phyloP scores from a whole-genome alignment of 2,113 vertebrate species.

The Nematolebias whitei region DNA sequence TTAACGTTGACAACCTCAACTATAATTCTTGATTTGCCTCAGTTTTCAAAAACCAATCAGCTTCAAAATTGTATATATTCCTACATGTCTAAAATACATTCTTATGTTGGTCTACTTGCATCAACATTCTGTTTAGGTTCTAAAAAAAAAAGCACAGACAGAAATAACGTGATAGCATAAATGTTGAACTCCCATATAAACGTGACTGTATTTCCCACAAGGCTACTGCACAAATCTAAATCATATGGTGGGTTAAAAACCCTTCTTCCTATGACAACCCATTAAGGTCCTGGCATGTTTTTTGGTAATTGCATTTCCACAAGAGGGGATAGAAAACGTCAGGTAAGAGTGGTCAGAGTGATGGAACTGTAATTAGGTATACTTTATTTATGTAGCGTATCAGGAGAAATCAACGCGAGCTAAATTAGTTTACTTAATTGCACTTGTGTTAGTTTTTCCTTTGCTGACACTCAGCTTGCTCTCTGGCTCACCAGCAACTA shows the following conservation, averaged over 20 bases:
- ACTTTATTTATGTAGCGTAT: neutral
- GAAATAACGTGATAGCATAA: neutral
- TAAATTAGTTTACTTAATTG: slow-evolving; percentile 2
- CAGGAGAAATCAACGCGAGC: slow-evolving; percentile 6
- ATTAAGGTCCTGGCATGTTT: slow-evolving; percentile 7
- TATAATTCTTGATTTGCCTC: neutral
- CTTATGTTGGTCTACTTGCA: neutral
- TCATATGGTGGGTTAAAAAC: slow-evolving; percentile 1
- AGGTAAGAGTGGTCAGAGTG: slow-evolving; percentile 2
- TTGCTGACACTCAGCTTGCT: neutral
- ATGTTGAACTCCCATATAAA: neutral
- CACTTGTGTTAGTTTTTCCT: neutral
- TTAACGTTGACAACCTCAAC: neutral
- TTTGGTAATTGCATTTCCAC: slow-evolving; percentile 3
- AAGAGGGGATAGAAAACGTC: neutral
- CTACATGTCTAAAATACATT: neutral
- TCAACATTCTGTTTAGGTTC: neutral
- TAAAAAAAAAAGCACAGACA: neutral
- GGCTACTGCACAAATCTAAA: neutral
- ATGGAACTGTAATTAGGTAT: neutral
- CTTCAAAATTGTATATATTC: neutral
- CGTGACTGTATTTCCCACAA: neutral
- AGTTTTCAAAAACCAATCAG: neutral
- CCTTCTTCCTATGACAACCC: slow-evolving; percentile 3
- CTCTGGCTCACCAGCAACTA: neutral